These are phyloP conservation scores for Parazoanthus darwini DNA, from an alignment of 92 coral and sea anemone species.

Conservation along the genomic window DNA sequence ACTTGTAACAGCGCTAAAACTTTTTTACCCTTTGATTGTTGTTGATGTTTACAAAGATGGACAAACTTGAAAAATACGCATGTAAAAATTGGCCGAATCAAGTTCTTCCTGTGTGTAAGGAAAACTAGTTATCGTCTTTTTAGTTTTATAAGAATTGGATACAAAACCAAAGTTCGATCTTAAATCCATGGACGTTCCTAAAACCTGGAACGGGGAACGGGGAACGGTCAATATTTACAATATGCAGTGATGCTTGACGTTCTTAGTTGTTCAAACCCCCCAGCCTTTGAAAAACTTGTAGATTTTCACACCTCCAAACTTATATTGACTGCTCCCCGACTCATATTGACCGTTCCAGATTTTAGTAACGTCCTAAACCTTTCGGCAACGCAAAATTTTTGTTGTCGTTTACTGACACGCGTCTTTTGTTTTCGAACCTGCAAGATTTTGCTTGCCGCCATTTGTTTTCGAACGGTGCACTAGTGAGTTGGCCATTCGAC, in stretches of 20 bases:
- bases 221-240: too few relatives aligned
- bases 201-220: too few relatives aligned
- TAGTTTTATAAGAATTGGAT: slow-evolving; percentile 10
- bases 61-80: neutral
- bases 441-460: neutral
- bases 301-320: too few relatives aligned
- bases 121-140: neutral
- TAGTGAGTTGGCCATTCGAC: slow-evolving; percentile 19
- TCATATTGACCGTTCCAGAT: too few relatives aligned
- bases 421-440: neutral
- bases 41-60: too few relatives aligned
- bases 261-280: too few relatives aligned
- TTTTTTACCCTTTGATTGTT: too few relatives aligned
- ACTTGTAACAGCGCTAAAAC: too few relatives aligned
- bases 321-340: too few relatives aligned
- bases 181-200: neutral
- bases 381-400: neutral
- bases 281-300: too few relatives aligned
- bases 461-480: slow-evolving; percentile 12
- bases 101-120: neutral
- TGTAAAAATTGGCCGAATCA: slow-evolving; percentile 2
- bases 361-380: too few relatives aligned
- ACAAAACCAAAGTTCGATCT: slow-evolving; percentile 9
- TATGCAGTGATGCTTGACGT: too few relatives aligned
- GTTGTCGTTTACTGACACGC: slow-evolving; percentile 26